Base-by-base conservation (phyloP, 2,888 invertebrate species). In the Chouioia cunea region DNA sequence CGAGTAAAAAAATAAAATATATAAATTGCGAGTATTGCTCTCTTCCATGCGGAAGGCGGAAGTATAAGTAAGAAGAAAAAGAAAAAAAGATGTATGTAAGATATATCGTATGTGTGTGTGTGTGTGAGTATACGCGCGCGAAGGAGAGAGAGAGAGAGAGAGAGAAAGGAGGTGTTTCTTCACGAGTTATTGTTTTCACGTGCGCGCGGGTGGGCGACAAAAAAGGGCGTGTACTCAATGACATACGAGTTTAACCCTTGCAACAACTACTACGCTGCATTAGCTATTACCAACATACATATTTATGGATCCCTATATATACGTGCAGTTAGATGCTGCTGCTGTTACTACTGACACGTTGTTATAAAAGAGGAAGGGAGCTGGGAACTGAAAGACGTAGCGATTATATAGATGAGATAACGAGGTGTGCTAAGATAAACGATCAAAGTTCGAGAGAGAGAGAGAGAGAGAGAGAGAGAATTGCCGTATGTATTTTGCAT, bases 301-400 rank as follows among this genome's bases (percentile, higher is more conserved):
- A 80, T 81, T 81, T 81, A 81, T 80, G 79, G 76, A 71, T 1
- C 71, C 73, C 73, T 76, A 77, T 74, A 75, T 74, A 56, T n/a
- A n/a, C n/a, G 16, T 59, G 48, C 27, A 59, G 16, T 46, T 53
- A 59, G 53, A n/a, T n/a, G 36, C 72, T 68, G 53, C 60, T 73
- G 74, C 27, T 3, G 27, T 3, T 6, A n/a, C 6, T 27, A 27
- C 4, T 6, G 27, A 6, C 27, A 27, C 27, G 27, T 27, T n/a
- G n/a, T n/a, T 67, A 65, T 22, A 63, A 60, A 46, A 54, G 43
- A 27, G 15, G 62, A 66, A 52, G 52, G 57, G 56, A 60, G 70
- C 48, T 50, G 18, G 48, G 53, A 15, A 47, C 27, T n/a, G 27
- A 27, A 27, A 27, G 27, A 27, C 27, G 27, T 6, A 36, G 36